These are phyloP conservation scores for Macrobrachium nipponense DNA, from an alignment of 1,140 invertebrate species.

Conservation along the genomic window DNA sequence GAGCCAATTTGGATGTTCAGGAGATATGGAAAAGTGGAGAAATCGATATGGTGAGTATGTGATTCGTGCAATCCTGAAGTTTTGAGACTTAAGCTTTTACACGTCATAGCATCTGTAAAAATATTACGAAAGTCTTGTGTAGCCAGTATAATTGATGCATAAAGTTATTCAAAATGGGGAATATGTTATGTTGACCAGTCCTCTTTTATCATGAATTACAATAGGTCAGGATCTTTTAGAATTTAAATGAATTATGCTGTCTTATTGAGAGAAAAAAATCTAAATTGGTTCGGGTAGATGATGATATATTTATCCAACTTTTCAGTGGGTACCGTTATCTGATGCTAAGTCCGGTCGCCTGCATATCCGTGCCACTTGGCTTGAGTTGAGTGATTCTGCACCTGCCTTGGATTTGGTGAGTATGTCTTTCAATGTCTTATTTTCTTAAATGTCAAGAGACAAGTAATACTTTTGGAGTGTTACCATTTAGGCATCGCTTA, in stretches of 20 bases:
- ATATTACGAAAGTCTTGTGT: too few species aligned
- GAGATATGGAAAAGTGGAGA: conserved; percentile 62
- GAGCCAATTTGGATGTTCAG: conserved; percentile 63
- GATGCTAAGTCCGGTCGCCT: conserved; percentile 93
- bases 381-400: conserved; percentile 80
- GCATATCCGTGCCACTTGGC: conserved; percentile 88
- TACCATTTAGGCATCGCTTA: too few species aligned
- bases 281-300: background rate
- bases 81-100: background rate
- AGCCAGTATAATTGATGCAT: too few species aligned
- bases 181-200: too few species aligned
- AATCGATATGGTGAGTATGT: conserved; percentile 65
- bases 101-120: too few species aligned
- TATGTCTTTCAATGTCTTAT: conserved; percentile 58
- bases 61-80: conserved; percentile 1
- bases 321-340: conserved; percentile 91
- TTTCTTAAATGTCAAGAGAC: background rate
- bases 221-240: too few species aligned
- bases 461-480: too few species aligned
- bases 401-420: conserved; percentile 81
- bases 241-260: background rate
- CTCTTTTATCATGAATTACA: too few species aligned
- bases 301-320: conserved; percentile 64
- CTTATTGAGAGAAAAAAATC: background rate
- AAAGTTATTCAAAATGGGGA: too few species aligned